A percentile compares a stretch with the other conserved stretches of the same genome.
Evolutionary conservation across 2,888 invertebrate genomes (phyloP).

Genomic region (Eristalinus aeneus): DNA sequence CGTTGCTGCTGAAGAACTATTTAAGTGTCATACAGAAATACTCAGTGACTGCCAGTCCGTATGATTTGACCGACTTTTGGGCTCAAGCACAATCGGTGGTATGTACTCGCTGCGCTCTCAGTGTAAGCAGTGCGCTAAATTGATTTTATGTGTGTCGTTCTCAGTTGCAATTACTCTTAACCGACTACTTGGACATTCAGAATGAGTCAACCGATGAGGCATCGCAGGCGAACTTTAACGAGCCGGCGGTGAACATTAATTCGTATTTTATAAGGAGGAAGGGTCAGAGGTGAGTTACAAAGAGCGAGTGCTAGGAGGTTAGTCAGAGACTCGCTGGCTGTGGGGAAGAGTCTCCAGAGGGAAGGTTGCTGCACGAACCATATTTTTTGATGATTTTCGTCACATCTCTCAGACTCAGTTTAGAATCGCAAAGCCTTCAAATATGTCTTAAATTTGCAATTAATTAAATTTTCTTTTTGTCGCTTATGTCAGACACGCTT

Average conservation of each 20-base stretch:
- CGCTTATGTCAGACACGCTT: conserved; percentile 16
- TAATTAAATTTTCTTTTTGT: conserved; percentile 4
- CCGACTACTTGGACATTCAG: conserved; percentile 93
- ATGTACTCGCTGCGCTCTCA: conserved; percentile 77
- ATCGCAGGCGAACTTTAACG: conserved; percentile 80
- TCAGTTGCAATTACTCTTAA: conserved; percentile 91
- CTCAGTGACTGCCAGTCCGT: conserved; percentile 81
- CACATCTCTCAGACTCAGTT: too few species aligned
- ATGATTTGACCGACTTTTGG: conserved; percentile 92
- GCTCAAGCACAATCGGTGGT: conserved; percentile 94
- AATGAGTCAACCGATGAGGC: conserved; percentile 85
- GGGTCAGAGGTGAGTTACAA: conserved; percentile 76
- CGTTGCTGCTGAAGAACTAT: conserved; percentile 85
- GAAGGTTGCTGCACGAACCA: too few species aligned
- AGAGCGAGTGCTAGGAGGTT: neutral
- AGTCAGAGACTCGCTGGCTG: too few species aligned
- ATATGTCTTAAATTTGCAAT: neutral
- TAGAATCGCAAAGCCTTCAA: neutral
- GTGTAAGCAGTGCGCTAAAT: neutral
- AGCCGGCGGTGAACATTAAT: conserved; percentile 81
- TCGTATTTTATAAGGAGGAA: conserved; percentile 80
- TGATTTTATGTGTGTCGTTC: conserved; percentile 72
- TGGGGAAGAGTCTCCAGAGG: too few species aligned
- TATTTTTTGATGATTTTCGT: too few species aligned
- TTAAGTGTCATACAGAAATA: conserved; percentile 84